These are phyloP conservation scores for Mamestra brassicae DNA, from an alignment of 2,888 invertebrate species.

Conservation along the genomic window DNA sequence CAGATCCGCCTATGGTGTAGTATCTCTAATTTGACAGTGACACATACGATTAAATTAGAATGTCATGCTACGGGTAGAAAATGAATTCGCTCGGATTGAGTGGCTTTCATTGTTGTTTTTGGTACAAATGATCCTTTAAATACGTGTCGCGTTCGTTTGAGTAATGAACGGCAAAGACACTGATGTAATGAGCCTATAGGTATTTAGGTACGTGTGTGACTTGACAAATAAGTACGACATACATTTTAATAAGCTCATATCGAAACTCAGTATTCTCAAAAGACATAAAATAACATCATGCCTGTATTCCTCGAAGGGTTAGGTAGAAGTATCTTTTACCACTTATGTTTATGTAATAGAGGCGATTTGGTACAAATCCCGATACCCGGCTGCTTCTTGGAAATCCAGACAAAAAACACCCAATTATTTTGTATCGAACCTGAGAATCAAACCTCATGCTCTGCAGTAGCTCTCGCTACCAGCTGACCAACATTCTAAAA, in stretches of 20 bases:
- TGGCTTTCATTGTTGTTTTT: slow-evolving; percentile 73
- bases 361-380: too few species aligned
- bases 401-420: too few species aligned
- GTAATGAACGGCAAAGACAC: slow-evolving; percentile 36
- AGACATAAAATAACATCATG: neutral
- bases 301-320: too few species aligned
- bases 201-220: neutral
- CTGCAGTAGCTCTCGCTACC: too few species aligned
- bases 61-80: slow-evolving; percentile 82
- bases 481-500: too few species aligned
- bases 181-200: slow-evolving; percentile 1
- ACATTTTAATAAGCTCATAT: neutral
- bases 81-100: slow-evolving; percentile 81
- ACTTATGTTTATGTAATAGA: too few species aligned
- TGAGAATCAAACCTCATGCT: too few species aligned
- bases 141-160: slow-evolving; percentile 55
- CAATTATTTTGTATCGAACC: too few species aligned
- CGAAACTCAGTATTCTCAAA: neutral
- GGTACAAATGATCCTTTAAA: slow-evolving; percentile 66
- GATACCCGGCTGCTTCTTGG: too few species aligned
- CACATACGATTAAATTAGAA: slow-evolving; percentile 88
- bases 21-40: slow-evolving; percentile 89
- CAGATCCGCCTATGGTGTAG: slow-evolving; percentile 88
- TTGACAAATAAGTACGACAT: neutral
- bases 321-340: too few species aligned